These are phyloP conservation scores for Lasioglossum pauxillum DNA, from an alignment of 2,888 invertebrate genomes.

Conservation along the genomic window DNA sequence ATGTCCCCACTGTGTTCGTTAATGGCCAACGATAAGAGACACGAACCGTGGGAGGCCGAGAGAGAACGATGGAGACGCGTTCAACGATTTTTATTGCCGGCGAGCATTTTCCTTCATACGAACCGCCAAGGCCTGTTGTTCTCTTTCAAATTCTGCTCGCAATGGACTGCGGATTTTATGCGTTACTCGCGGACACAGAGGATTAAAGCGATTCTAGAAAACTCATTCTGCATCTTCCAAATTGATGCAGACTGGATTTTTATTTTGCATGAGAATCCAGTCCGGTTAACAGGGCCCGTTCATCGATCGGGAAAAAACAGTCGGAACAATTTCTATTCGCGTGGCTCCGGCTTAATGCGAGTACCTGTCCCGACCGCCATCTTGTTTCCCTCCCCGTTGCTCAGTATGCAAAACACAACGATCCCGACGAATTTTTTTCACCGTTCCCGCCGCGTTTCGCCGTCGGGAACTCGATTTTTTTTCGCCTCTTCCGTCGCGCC, in stretches of 20 bases:
- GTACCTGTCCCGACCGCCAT: not conserved
- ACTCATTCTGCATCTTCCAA: not conserved
- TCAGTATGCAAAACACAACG: slow-evolving; percentile 23
- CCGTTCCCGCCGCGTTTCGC: slow-evolving; percentile 15
- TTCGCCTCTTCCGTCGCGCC: slow-evolving; percentile 12
- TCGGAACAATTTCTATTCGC: not conserved
- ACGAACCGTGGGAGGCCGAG: not conserved
- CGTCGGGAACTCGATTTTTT: slow-evolving; percentile 36
- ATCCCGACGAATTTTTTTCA: slow-evolving; percentile 25
- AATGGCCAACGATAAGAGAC: slow-evolving; percentile 15
- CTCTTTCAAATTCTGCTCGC: not conserved
- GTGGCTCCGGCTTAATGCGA: not conserved
- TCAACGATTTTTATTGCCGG: not conserved
- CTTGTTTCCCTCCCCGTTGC: not conserved
- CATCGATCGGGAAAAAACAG: not conserved
- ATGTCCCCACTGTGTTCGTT: slow-evolving; percentile 19
- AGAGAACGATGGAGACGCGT: not conserved
- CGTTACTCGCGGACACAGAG: not conserved
- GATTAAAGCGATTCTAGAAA: not conserved
- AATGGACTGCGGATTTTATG: not conserved
- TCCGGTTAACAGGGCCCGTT: not conserved
- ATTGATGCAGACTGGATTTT: too few species aligned
- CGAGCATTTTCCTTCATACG: not conserved
- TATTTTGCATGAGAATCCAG: too few species aligned
- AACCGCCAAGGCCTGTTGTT: not conserved